phyloP scores from a whole-genome alignment of 2,888 invertebrate species.

The Platerodrilus igneus region DNA sequence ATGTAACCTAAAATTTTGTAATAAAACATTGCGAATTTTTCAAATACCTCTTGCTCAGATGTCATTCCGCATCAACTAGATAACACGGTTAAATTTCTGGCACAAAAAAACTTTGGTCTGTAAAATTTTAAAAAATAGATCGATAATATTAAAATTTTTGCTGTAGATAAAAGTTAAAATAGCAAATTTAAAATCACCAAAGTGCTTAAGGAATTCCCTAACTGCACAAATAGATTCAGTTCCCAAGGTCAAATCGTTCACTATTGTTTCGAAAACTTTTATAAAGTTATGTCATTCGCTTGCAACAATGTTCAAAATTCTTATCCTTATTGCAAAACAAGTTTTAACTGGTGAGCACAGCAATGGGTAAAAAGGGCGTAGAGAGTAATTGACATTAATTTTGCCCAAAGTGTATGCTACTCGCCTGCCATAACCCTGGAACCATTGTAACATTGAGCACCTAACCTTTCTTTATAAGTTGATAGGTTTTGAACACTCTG shows the following conservation, averaged over 20 bases:
- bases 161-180: neutral
- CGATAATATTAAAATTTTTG: no score
- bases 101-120: no score
- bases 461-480: conserved; percentile 20
- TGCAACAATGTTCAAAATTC: neutral
- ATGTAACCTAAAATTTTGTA: no score
- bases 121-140: no score
- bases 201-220: neutral
- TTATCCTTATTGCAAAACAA: neutral
- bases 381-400: conserved; percentile 6
- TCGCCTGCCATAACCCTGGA: conserved; percentile 10
- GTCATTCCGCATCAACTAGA: no score
- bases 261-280: neutral
- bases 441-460: conserved; percentile 24
- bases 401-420: conserved; percentile 9
- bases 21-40: no score
- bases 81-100: no score
- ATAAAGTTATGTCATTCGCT: neutral
- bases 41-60: no score
- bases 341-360: conserved; percentile 1
- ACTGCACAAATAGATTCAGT: neutral
- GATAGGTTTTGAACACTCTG: conserved; percentile 13
- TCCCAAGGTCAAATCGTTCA: neutral
- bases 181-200: neutral
- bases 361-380: conserved; percentile 12